These are phyloP conservation scores for Venustoraphidia nigricollis DNA, from an alignment of 2,888 invertebrate genomes.

Conservation along the genomic window DNA sequence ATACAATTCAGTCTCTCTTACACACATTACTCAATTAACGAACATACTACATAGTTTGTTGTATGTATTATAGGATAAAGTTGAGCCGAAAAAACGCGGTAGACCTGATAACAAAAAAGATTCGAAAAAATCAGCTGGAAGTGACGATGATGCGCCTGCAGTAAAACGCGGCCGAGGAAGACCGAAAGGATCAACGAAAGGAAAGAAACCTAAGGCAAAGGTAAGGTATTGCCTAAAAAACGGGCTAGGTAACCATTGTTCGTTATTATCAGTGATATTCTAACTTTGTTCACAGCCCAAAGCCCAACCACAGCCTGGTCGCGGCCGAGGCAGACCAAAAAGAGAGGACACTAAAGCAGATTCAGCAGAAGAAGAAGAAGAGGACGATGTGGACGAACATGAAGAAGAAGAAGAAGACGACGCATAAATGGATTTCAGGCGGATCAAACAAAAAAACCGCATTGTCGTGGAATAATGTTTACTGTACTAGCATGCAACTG, in stretches of 20 bases:
- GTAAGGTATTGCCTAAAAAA: conserved; percentile 10
- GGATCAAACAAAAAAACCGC: neutral
- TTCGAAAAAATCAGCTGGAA: conserved; percentile 5
- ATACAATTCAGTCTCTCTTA: neutral
- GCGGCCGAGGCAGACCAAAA: conserved; percentile 31
- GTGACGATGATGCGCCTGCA: conserved; percentile 25
- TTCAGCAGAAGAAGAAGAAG: conserved; percentile 27
- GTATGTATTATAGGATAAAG: too few species aligned
- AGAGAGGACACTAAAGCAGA: conserved; percentile 25
- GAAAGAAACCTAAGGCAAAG: conserved; percentile 30
- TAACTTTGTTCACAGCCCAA: conserved; percentile 10
- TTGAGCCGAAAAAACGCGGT: conserved; percentile 5
- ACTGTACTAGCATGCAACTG: too few species aligned
- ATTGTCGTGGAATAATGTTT: too few species aligned
- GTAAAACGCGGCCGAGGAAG: conserved; percentile 37
- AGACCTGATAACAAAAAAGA: conserved; percentile 3
- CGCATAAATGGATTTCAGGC: conserved; percentile 15
- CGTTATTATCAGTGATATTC: neutral
- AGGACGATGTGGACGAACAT: conserved; percentile 22
- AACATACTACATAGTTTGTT: too few species aligned
- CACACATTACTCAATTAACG: too few species aligned
- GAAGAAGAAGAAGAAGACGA: conserved; percentile 24
- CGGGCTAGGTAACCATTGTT: too few species aligned
- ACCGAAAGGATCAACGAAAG: conserved; percentile 36
- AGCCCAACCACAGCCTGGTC: conserved; percentile 13